Conservation (phyloP, 2,888 invertebrate genomes). For the Halictus ligatus region DNA sequence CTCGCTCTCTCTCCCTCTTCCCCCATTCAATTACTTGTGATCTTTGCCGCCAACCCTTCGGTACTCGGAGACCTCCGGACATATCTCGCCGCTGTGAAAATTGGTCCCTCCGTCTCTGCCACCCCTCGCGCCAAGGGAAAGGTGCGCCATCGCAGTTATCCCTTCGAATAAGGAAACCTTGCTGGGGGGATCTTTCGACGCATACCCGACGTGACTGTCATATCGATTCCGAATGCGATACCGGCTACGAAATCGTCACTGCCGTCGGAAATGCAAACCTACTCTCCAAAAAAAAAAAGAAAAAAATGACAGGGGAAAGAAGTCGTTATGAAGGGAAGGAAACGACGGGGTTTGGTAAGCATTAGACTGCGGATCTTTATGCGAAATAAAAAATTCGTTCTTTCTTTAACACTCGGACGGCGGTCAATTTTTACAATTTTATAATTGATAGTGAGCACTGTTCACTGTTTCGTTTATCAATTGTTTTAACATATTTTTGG, state of each 20-base stretch:
- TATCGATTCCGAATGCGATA: constrained; percentile 58
- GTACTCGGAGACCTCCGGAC: constrained; percentile 71
- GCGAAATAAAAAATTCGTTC: no score
- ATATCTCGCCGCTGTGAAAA: constrained; percentile 73
- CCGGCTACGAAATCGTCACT: not conserved
- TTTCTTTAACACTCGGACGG: no score
- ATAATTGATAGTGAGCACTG: no score
- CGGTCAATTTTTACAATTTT: no score
- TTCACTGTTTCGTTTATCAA: no score
- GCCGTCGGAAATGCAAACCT: not conserved
- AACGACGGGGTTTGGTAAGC: not conserved
- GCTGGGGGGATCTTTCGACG: constrained; percentile 65
- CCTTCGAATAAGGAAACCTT: constrained; percentile 70
- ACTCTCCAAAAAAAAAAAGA: not conserved
- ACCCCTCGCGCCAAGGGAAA: constrained; percentile 57
- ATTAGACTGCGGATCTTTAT: not conserved
- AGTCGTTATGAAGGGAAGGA: no score
- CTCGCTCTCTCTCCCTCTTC: constrained; percentile 51
- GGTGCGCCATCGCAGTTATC: constrained; percentile 64
- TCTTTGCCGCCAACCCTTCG: constrained; percentile 78
- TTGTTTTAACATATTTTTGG: no score
- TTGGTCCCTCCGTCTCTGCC: constrained; percentile 63
- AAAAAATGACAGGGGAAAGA: no score
- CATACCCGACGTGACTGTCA: constrained; percentile 62
- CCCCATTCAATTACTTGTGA: constrained; percentile 79